phyloP scores from a whole-genome alignment of 2,113 vertebrate species.

The Cyanocitta stelleri region DNA sequence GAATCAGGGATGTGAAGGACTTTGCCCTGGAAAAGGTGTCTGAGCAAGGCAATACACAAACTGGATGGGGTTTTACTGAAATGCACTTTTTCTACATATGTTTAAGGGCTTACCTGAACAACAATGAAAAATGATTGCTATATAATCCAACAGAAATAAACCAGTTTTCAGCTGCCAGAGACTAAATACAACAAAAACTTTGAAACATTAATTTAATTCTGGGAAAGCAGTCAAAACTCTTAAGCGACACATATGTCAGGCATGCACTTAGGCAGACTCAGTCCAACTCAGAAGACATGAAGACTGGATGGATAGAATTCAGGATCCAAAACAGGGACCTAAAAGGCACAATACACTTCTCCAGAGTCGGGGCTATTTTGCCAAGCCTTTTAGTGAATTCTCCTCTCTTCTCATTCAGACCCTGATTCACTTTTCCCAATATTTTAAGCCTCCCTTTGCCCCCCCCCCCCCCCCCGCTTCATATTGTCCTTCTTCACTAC shows the following conservation, averaged over 20 bases:
- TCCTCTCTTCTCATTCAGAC: background rate
- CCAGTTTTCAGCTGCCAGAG: background rate
- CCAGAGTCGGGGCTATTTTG: background rate
- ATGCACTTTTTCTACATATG: background rate
- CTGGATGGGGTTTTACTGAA: background rate
- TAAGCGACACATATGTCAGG: background rate
- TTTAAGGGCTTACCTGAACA: background rate
- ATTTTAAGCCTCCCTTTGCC: background rate
- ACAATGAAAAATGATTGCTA: background rate
- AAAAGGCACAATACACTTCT: background rate
- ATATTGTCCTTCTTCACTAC: background rate
- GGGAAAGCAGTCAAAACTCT: background rate
- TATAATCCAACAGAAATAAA: background rate
- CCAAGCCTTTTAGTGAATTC: background rate
- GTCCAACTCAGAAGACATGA: background rate
- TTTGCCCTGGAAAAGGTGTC: background rate
- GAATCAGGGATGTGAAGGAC: background rate
- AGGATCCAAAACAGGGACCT: background rate
- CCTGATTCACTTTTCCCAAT: background rate
- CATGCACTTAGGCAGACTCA: background rate
- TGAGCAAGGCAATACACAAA: background rate
- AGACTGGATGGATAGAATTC: background rate
- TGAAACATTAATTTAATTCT: background rate
- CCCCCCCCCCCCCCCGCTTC: background rate
- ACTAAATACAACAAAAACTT: background rate